Conservation (phyloP, 2,113 vertebrate genomes). For the Eubucco bourcierii region DNA sequence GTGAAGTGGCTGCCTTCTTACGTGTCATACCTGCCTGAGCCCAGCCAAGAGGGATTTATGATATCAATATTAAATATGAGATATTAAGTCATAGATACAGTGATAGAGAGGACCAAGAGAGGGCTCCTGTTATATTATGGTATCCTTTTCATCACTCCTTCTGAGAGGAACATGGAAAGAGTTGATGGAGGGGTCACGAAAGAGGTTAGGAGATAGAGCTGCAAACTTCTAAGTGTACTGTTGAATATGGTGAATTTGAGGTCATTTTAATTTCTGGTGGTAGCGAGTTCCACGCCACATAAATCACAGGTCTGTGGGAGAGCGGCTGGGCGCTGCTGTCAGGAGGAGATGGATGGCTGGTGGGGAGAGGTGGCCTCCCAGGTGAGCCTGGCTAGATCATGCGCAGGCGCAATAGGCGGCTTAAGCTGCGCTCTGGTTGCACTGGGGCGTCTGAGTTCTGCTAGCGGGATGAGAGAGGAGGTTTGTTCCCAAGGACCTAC, state of each 20-base stretch:
- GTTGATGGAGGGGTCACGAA: background rate
- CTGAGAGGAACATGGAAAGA: background rate
- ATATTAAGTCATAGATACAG: background rate
- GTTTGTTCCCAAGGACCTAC: background rate
- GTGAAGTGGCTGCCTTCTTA: background rate
- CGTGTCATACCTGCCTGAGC: background rate
- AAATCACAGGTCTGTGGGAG: background rate
- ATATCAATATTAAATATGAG: background rate
- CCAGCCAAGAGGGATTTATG: background rate
- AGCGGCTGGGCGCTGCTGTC: background rate
- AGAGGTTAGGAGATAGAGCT: background rate
- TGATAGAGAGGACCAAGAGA: background rate
- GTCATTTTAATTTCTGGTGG: background rate
- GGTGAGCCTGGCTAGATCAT: background rate
- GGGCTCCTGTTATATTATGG: fast-evolving
- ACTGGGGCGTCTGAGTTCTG: fast-evolving
- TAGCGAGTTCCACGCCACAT: background rate
- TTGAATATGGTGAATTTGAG: background rate
- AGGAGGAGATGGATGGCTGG: background rate
- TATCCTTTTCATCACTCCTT: background rate
- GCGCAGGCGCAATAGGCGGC: fast-evolving
- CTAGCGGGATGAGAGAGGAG: fast-evolving
- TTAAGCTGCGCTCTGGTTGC: background rate
- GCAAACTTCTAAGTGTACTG: background rate
- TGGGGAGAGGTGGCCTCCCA: background rate